A percentile compares a stretch with the other conserved stretches of the same genome.
Evolutionary conservation across 2,888 invertebrate species (phyloP).

Genomic region (Andrena marginata): DNA sequence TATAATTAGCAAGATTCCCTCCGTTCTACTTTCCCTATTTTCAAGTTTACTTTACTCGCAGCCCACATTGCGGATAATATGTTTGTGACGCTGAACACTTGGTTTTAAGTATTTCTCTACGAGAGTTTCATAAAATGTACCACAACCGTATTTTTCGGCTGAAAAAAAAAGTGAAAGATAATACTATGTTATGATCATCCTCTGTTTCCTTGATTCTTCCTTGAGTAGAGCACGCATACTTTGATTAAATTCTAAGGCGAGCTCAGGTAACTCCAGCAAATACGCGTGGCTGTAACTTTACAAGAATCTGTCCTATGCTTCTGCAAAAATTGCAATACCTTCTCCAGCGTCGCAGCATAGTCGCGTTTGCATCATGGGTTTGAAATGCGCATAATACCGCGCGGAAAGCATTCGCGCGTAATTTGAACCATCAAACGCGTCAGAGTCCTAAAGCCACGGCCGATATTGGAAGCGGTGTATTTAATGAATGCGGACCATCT

Average conservation of each 20-base stretch:
- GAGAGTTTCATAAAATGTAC: too few species aligned
- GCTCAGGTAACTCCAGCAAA: background rate
- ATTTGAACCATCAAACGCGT: background rate
- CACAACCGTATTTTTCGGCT: background rate
- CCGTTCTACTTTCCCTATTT: background rate
- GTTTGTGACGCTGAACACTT: background rate
- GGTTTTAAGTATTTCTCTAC: background rate
- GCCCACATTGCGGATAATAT: background rate
- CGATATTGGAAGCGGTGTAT: background rate
- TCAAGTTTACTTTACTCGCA: background rate
- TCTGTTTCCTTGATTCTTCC: too few species aligned
- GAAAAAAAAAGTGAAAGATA: too few species aligned
- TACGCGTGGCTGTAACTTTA: background rate
- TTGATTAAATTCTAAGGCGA: too few species aligned
- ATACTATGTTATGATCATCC: too few species aligned
- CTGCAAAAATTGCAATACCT: background rate
- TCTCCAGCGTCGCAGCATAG: background rate
- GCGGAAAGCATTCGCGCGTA: background rate
- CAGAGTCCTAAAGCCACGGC: conserved; percentile 1
- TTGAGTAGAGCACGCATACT: too few species aligned
- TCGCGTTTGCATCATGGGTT: background rate
- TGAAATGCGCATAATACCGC: conserved; percentile 21
- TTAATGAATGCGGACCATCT: background rate
- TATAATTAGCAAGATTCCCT: too few species aligned
- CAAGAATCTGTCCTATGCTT: background rate